Conservation (phyloP, 2,113 vertebrate genomes). For the Cavia porcellus region DNA sequence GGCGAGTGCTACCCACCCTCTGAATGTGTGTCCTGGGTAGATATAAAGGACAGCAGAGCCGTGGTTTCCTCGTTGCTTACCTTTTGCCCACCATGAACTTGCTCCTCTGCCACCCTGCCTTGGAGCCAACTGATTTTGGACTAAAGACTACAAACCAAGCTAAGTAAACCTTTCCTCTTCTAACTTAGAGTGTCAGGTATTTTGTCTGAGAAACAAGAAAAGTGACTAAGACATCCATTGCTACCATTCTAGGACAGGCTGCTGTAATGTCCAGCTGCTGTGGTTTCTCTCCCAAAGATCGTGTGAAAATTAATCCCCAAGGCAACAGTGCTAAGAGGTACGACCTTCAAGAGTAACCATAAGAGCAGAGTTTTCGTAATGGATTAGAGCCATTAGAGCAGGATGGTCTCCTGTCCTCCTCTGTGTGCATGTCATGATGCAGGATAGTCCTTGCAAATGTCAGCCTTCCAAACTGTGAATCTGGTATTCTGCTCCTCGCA, state of each 20-base stretch:
- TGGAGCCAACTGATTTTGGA: no score
- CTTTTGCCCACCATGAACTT: no score
- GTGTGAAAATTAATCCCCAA: neutral
- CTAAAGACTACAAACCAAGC: no score
- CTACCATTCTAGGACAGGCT: neutral
- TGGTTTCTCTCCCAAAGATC: neutral
- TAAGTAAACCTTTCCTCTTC: no score
- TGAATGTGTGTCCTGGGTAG: no score
- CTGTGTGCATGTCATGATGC: neutral
- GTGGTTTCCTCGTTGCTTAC: no score
- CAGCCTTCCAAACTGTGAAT: neutral
- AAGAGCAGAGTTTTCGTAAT: neutral
- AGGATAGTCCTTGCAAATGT: neutral
- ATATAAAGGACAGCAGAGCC: no score
- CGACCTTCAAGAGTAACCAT: neutral
- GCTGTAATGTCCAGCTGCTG: neutral
- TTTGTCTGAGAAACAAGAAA: no score
- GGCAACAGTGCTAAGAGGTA: neutral
- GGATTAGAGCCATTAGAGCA: no score
- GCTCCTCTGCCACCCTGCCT: no score
- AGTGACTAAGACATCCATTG: neutral
- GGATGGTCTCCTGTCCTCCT: neutral
- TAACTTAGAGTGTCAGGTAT: no score
- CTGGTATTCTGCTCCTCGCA: neutral
- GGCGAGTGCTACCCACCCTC: no score